A percentile compares a stretch with the other conserved stretches of the same genome.
Conservation (phyloP, 1,140 invertebrate genomes). For the Hetaerina americana region DNA sequence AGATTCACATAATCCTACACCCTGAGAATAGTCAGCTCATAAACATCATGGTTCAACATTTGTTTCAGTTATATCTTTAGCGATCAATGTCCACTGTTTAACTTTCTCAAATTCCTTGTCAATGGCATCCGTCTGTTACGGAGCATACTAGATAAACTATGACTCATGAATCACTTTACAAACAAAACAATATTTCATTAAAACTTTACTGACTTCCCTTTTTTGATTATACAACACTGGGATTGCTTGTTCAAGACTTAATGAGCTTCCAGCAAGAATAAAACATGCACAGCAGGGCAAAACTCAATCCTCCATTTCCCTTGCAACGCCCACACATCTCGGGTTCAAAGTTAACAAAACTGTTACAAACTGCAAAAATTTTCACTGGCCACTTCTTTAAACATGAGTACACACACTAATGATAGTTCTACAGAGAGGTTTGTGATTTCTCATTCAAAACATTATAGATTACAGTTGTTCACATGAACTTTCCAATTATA, state of each 20-base stretch:
- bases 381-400: background rate
- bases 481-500: background rate
- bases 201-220: background rate
- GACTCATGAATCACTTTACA: background rate
- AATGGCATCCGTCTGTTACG: background rate
- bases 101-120: background rate
- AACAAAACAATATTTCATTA: slow-evolving; percentile 1
- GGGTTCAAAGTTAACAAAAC: background rate
- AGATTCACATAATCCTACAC: background rate
- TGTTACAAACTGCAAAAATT: background rate
- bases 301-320: background rate
- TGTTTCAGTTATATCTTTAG: background rate
- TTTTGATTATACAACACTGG: background rate
- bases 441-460: background rate
- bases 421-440: background rate
- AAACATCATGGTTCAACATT: background rate
- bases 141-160: background rate
- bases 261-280: background rate
- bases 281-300: background rate
- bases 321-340: background rate
- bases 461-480: background rate
- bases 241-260: background rate
- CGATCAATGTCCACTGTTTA: background rate
- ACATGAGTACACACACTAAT: background rate
- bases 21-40: background rate